Percentiles rank a stretch among this genome's conserved stretches.
Evolutionary conservation across 2,113 vertebrate species (phyloP).

Genomic region (Entomyzon cyanotis): DNA sequence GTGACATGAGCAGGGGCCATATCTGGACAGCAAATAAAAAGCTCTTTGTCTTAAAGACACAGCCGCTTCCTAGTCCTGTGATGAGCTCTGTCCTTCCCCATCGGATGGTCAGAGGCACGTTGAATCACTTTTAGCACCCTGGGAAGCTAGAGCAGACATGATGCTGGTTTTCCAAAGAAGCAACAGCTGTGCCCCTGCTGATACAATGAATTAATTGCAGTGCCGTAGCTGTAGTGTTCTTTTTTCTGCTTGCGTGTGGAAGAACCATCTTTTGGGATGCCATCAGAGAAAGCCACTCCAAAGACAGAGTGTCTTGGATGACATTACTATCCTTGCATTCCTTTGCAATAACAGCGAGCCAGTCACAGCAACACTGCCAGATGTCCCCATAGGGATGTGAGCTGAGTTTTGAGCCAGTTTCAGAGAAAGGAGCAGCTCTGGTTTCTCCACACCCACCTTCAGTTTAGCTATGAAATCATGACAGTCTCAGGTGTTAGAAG

Average conservation of each 20-base stretch:
- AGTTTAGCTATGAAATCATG: not conserved
- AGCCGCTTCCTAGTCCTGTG: not conserved
- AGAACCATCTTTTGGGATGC: not conserved
- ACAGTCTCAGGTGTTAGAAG: not conserved
- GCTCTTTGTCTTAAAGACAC: not conserved
- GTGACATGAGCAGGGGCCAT: not conserved
- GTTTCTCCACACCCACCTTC: not conserved
- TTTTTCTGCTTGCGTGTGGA: not conserved
- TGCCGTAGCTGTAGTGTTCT: no score
- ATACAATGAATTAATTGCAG: not conserved
- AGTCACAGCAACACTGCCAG: not conserved
- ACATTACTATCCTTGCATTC: not conserved
- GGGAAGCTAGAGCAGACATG: rapidly evolving
- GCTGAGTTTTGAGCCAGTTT: not conserved
- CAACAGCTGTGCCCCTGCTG: not conserved
- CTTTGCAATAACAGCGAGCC: not conserved
- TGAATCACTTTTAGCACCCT: not conserved
- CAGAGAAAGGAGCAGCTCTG: not conserved
- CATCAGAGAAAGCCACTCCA: not conserved
- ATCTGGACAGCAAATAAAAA: not conserved
- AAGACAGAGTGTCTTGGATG: not conserved
- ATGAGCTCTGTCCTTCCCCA: not conserved
- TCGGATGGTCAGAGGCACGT: not conserved
- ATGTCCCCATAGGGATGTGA: not conserved
- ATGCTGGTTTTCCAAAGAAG: not conserved